Evolutionary conservation across 2,797 vertebrate genomes (phyloP), one percentile per base, ranked within the genome.

Genomic region (Denticeps clupeoides): DNA sequence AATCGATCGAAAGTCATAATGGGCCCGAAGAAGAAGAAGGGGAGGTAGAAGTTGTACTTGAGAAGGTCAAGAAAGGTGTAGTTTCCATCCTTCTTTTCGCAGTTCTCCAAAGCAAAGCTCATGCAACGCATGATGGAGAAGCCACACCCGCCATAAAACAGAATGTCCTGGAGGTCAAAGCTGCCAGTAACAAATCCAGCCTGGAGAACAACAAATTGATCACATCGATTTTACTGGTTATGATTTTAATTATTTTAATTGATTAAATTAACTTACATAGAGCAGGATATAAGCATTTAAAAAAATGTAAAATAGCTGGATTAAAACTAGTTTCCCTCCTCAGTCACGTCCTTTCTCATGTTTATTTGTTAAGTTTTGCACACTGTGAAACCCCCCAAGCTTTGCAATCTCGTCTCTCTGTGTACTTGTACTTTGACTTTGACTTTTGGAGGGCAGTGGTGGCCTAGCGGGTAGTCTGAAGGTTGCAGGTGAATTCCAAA

Each of bases 41-140:
- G 94, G 79, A 99, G 87, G 87, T 99, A 99, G 89, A 98, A 99
- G 73, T 99, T 99, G 81, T 99, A 99, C 64, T 87, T 93, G 72
- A 98, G 76, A 70, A 99, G 83, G 66, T 96, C 89, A 0, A 77
- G 67, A 44, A 97, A 84, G 4, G 84, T 85, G 71, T 87, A 95
- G 74, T 79, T 87, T 40, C 87, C 87, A 0, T 90, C 85, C 6
- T 88, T 86, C 74, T 53, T 87, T 32, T 92, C 84, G 0, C 80
- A 88, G 70, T 83, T 90, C 79, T 99, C 95, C 3, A 99, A 74
- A 0, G 86, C 90, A 0, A 98, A 98, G 73, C 95, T 99, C 87
- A 93, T 89, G 45, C 91, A 90, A 41, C 95, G 92, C 68, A 99
- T 82, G 71, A 94, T 87, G 13, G 86, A 89, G 78, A 97, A 94